Evolutionary conservation across 2,888 invertebrate species (phyloP).

Genomic region (Aporophyla lueneburgensis): DNA sequence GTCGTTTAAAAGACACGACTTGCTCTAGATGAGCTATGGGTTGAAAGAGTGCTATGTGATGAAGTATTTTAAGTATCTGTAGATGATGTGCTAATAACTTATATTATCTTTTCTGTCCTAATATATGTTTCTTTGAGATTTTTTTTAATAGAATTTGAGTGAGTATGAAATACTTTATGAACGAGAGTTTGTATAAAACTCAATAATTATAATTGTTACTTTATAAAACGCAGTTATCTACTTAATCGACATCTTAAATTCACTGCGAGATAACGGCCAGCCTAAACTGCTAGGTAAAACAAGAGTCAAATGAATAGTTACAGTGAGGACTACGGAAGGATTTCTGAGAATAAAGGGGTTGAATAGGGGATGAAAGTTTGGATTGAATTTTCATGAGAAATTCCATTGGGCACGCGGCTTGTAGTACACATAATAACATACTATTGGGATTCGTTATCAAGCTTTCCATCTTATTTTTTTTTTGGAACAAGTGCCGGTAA

Average conservation of each 20-base stretch:
- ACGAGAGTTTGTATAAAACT: background rate
- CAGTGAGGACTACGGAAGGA: too few relatives aligned
- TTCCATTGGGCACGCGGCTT: too few relatives aligned
- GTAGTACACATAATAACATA: background rate
- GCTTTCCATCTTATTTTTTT: background rate
- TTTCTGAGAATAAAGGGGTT: too few relatives aligned
- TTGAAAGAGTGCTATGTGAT: slow-evolving; percentile 27
- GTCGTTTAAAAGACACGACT: slow-evolving; percentile 53
- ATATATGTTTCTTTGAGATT: background rate
- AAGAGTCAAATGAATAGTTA: too few relatives aligned
- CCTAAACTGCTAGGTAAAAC: too few relatives aligned
- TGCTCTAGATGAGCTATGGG: slow-evolving; percentile 64
- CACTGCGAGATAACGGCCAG: too few relatives aligned
- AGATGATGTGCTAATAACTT: background rate
- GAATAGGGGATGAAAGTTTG: too few relatives aligned
- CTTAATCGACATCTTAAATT: too few relatives aligned
- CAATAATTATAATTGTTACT: background rate
- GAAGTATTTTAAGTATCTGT: background rate
- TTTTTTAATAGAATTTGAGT: background rate
- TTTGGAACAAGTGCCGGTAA: slow-evolving; percentile 31
- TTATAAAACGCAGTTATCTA: background rate
- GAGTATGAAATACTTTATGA: background rate
- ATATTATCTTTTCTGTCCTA: background rate
- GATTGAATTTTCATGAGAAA: too few relatives aligned
- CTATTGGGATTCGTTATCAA: background rate